Percentiles rank a stretch among this genome's conserved stretches.
Conservation (phyloP, 2,113 vertebrate species). For the Tonatia bakeri region DNA sequence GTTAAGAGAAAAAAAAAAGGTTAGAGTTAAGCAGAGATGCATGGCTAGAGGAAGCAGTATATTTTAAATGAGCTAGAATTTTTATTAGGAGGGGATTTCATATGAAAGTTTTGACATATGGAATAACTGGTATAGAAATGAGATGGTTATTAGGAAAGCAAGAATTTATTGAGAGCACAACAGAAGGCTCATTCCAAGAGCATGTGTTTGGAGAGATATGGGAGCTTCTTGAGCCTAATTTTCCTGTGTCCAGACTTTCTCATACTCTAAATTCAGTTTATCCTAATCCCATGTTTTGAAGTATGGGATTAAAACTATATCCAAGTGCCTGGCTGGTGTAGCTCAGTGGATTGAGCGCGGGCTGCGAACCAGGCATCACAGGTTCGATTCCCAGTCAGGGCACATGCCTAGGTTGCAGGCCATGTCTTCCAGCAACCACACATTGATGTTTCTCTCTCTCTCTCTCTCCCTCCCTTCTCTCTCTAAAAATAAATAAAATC, state of each 20-base stretch:
- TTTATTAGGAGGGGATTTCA: not conserved
- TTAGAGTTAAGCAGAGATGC: not conserved
- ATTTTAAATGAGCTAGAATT: not conserved
- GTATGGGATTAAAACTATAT: not conserved
- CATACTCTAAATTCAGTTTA: not conserved
- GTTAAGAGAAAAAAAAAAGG: not conserved
- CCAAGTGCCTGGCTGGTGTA: too few relatives aligned
- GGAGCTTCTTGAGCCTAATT: not conserved
- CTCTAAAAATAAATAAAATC: too few relatives aligned
- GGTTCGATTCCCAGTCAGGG: too few relatives aligned
- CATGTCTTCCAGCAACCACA: too few relatives aligned
- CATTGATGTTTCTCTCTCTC: too few relatives aligned
- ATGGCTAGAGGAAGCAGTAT: not conserved
- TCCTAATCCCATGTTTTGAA: not conserved
- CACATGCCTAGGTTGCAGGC: too few relatives aligned
- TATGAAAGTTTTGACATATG: not conserved
- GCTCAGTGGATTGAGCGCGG: too few relatives aligned
- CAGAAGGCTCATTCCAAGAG: not conserved
- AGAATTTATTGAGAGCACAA: not conserved
- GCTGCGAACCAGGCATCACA: too few relatives aligned
- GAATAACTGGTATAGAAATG: not conserved
- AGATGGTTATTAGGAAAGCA: not conserved
- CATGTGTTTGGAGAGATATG: not conserved
- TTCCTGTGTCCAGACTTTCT: not conserved
- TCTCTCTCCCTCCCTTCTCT: too few relatives aligned